Percentiles rank a stretch among this genome's conserved stretches.
Conservation (phyloP, 2,113 vertebrate genomes). For the Xiphophorus couchianus region DNA sequence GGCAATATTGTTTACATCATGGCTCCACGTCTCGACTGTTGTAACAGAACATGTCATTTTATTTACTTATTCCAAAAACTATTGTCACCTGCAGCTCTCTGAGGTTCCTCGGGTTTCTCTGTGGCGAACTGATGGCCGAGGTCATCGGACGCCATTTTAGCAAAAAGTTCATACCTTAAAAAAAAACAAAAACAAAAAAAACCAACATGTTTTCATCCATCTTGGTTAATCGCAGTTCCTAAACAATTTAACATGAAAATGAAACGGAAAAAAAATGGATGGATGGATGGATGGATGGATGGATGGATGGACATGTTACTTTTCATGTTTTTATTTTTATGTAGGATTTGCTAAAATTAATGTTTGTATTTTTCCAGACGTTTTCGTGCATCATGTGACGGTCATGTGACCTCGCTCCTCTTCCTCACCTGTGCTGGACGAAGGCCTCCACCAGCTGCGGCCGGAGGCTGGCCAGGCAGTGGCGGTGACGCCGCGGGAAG, state of each 20-base stretch:
- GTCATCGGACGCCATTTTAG: slow-evolving; percentile 84
- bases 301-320: not conserved
- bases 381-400: no score
- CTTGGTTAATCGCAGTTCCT: not conserved
- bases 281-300: not conserved
- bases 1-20: no score
- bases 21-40: no score
- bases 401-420: not conserved
- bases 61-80: no score
- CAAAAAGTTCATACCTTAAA: slow-evolving; percentile 47
- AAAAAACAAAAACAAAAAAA: not conserved
- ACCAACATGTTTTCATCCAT: slow-evolving; percentile 2
- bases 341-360: not conserved
- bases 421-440: slow-evolving; percentile 87
- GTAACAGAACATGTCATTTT: no score
- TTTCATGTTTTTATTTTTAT: not conserved
- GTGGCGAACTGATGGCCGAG: slow-evolving; percentile 83
- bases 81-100: not conserved
- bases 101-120: slow-evolving; percentile 16
- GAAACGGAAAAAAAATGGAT: no score
- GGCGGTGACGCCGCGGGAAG: slow-evolving; percentile 86
- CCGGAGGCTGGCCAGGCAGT: slow-evolving; percentile 90
- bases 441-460: slow-evolving; percentile 93
- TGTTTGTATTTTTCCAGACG: no score
- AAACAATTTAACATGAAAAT: no score